A percentile compares a stretch with the other conserved stretches of the same genome.
Evolutionary conservation across 2,113 vertebrate species (phyloP).

Genomic region (Sebastes schlegelii): DNA sequence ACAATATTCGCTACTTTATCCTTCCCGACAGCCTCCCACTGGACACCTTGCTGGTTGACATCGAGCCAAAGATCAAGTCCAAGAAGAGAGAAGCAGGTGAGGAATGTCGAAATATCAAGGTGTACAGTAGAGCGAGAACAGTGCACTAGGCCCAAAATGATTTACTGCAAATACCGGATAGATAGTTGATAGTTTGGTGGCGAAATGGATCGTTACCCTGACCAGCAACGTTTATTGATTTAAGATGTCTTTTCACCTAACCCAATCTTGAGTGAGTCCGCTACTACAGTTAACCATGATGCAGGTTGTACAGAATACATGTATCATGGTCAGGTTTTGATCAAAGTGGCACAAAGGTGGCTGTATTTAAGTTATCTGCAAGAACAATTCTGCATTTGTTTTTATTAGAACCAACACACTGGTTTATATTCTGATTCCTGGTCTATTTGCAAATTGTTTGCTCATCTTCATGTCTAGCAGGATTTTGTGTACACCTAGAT

Average conservation of each 20-base stretch:
- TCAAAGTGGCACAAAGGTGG: neutral
- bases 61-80: constrained; percentile 98
- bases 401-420: neutral
- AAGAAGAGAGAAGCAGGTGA: constrained; percentile 99
- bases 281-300: neutral
- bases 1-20: constrained; percentile 99
- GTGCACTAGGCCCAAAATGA: neutral
- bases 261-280: neutral
- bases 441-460: neutral
- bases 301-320: neutral
- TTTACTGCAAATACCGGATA: too few relatives aligned
- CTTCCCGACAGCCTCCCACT: constrained; percentile 97
- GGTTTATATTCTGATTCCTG: neutral
- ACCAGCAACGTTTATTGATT: neutral
- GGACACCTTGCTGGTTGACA: constrained; percentile 97
- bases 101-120: constrained; percentile 38
- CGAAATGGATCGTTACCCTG: neutral
- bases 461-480: neutral
- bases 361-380: neutral
- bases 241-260: neutral
- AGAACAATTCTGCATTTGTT: neutral
- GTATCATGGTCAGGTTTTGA: neutral
- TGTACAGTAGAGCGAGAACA: neutral
- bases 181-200: neutral
- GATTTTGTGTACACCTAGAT: neutral